Percentiles rank a stretch among this genome's conserved stretches.
phyloP scores from a whole-genome alignment of 1,140 invertebrate genomes.

The Lepidurus apus region DNA sequence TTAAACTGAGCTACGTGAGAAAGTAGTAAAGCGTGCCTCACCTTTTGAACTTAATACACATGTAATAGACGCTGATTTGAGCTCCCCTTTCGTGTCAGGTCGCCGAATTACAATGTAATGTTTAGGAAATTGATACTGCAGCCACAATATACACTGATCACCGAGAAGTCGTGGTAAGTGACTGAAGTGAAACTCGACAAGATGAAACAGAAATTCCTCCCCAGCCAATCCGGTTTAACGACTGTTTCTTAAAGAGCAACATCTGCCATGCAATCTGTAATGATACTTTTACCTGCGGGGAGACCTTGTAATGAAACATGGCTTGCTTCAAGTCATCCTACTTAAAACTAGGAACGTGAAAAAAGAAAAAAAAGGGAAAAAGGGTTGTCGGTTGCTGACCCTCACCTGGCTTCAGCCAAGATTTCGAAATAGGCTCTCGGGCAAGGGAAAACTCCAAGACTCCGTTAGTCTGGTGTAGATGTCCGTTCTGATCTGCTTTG shows the following conservation, averaged over 20 bases:
- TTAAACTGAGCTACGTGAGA: too few species aligned
- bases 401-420: background rate
- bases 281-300: background rate
- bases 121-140: too few species aligned
- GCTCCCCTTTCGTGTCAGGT: too few species aligned
- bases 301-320: background rate
- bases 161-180: too few species aligned
- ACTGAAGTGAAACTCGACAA: too few species aligned
- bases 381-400: conserved; percentile 16
- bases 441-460: background rate
- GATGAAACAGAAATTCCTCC: too few species aligned
- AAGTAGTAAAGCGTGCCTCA: too few species aligned
- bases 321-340: conserved; percentile 3
- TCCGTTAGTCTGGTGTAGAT: background rate
- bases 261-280: background rate
- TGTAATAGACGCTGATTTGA: too few species aligned
- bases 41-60: too few species aligned
- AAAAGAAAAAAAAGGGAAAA: background rate
- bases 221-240: background rate
- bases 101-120: too few species aligned
- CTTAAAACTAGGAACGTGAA: background rate
- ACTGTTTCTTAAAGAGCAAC: background rate
- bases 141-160: too few species aligned
- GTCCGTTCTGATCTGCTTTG: background rate
- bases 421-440: conserved; percentile 1